These are phyloP conservation scores for Apamea crenata DNA, from an alignment of 2,888 invertebrate genomes.

Conservation along the genomic window DNA sequence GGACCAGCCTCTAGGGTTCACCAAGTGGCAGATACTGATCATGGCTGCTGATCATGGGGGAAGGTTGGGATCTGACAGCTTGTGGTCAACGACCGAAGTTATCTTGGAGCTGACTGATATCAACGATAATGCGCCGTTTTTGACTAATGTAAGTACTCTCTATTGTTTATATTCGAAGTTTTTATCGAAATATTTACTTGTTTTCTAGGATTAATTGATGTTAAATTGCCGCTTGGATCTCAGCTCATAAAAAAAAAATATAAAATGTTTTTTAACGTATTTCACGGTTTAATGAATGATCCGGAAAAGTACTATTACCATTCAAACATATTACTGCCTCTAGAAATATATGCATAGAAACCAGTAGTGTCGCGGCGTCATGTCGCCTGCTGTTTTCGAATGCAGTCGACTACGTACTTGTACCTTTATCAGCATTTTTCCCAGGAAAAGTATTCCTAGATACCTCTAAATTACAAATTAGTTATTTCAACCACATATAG, in stretches of 20 bases:
- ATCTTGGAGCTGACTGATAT: slow-evolving; percentile 94
- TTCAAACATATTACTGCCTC: background rate
- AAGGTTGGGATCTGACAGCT: slow-evolving; percentile 90
- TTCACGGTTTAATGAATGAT: background rate
- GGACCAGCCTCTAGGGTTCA: slow-evolving; percentile 96
- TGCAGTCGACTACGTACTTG: too few species aligned
- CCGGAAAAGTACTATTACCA: too few species aligned
- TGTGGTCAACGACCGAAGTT: slow-evolving; percentile 92
- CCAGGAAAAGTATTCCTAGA: background rate
- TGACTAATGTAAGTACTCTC: slow-evolving; percentile 92
- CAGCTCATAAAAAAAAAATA: too few species aligned
- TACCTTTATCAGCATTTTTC: background rate
- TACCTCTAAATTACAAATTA: background rate
- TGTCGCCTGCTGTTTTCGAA: too few species aligned
- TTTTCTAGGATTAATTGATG: background rate
- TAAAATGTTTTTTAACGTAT: background rate
- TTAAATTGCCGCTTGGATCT: slow-evolving; percentile 6
- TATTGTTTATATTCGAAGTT: background rate
- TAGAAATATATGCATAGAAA: too few species aligned
- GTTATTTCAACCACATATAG: background rate
- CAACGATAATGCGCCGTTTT: slow-evolving; percentile 98
- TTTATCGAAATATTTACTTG: background rate
- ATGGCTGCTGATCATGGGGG: slow-evolving; percentile 94
- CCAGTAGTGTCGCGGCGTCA: too few species aligned
- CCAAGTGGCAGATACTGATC: slow-evolving; percentile 94